Evolutionary conservation across 1,140 invertebrate genomes (phyloP), one percentile per base, ranked within the genome.

Genomic region (Lepidurus couesii): DNA sequence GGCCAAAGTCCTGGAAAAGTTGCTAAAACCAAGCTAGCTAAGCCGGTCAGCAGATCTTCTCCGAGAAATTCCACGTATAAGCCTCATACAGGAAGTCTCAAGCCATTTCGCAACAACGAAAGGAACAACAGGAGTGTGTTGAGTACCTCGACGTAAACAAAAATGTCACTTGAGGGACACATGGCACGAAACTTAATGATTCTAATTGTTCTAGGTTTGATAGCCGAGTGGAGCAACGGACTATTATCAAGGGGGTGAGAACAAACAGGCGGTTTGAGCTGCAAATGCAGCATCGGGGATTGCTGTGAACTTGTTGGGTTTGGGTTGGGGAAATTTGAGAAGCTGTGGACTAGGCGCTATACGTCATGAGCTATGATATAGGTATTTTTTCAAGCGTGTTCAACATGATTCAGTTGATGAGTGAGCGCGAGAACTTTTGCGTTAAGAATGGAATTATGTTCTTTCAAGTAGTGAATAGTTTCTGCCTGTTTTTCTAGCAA

Each of bases 401-500:
- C 53, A 7, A 65, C 53, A 21, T 65, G 53, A 21, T 65, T 75
- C 26, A 79, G 43, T 44, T 79, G 78, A 24, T 74, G 73, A 21
- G 78, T 79, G 44, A 79, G 74, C 42, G 78, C 16, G n/a, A 79
- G 73, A 75, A 79, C 75, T 75, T 79, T 79, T 8, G 44, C 73
- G 75, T 75, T 79, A 8, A 79, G 73, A 13, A 74, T 74, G 16
- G 78, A 73, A 44, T 79, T 79, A 21, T 79, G 78, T 45, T 79
- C 73, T 47, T 79, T 79, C 42, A 79, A 75, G 44, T 75, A 79
- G 73, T 34, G 74, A 44, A 79, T 79, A 24, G 78, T 47, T 75
- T 79, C 78, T 11, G 78, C 78, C 26, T 79, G 78, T 47, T 79
- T 79, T 45, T 79, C 65, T 26, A 79, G 74, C 24, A 79, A 75